Percentiles rank a stretch among this genome's conserved stretches.
Evolutionary conservation across 2,113 vertebrate species (phyloP).

Genomic region (Perccottus glenii): DNA sequence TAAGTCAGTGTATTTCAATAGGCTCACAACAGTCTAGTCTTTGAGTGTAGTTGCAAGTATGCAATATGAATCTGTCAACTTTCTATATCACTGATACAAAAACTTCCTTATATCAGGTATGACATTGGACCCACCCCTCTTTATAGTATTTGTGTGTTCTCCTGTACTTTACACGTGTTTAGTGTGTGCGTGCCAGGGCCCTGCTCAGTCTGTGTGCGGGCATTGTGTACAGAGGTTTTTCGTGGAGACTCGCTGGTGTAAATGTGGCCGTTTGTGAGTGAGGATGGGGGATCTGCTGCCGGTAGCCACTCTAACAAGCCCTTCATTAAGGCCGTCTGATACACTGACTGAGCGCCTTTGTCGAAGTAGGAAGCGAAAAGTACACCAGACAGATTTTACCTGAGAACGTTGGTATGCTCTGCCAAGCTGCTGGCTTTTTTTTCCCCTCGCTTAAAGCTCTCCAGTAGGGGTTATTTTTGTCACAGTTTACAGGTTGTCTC

Average conservation of each 20-base stretch:
- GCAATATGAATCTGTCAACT: no score
- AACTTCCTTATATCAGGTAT: background rate
- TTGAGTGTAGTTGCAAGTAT: no score
- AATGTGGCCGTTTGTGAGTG: conserved; percentile 70
- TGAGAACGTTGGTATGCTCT: conserved; percentile 53
- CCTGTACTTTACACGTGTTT: conserved; percentile 10
- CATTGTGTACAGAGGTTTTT: conserved; percentile 54
- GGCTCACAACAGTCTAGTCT: no score
- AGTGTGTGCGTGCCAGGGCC: conserved; percentile 13
- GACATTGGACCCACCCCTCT: background rate
- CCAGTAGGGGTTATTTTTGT: conserved; percentile 55
- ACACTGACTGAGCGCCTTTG: conserved; percentile 73
- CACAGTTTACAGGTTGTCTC: conserved; percentile 59
- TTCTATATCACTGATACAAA: no score
- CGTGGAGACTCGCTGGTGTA: conserved; percentile 52
- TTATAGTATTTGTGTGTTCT: conserved; percentile 6
- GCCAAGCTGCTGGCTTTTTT: conserved; percentile 33
- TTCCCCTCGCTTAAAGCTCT: conserved; percentile 7
- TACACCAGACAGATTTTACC: conserved; percentile 72
- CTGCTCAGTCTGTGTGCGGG: conserved; percentile 44
- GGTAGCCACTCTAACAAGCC: conserved; percentile 65
- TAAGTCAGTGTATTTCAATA: no score
- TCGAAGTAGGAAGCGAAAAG: conserved; percentile 71
- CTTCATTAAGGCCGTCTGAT: conserved; percentile 76
- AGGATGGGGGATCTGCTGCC: conserved; percentile 60